Conservation (phyloP, 1,140 invertebrate species). For the Caenorhabditis remanei region DNA sequence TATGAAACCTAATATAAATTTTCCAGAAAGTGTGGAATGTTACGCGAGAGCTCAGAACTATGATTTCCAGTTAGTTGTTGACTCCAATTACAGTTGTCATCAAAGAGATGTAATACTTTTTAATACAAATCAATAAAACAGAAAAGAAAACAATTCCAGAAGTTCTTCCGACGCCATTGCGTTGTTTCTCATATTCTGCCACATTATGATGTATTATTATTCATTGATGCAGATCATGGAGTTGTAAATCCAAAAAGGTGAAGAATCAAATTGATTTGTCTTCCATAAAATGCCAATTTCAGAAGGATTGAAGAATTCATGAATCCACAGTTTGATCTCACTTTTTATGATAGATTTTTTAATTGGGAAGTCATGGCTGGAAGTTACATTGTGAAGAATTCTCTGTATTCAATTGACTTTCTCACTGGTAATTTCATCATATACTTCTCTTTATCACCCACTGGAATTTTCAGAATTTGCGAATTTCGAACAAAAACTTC, state of each 20-base stretch:
- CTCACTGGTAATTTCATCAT: slow-evolving; percentile 40
- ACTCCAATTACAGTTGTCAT: slow-evolving; percentile 41
- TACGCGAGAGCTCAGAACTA: slow-evolving; percentile 58
- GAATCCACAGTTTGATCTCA: slow-evolving; percentile 57
- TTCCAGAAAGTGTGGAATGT: slow-evolving; percentile 59
- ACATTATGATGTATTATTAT: slow-evolving; percentile 54
- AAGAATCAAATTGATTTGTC: not conserved
- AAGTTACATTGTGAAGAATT: slow-evolving; percentile 62
- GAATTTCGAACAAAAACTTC: slow-evolving; percentile 56
- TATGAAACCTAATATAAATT: not conserved
- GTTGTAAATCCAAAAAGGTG: slow-evolving; percentile 64
- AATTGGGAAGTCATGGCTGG: slow-evolving; percentile 64
- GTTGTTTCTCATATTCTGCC: slow-evolving; percentile 57
- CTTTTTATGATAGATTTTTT: slow-evolving; percentile 62
- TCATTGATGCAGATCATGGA: slow-evolving; percentile 63
- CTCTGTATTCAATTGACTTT: slow-evolving; percentile 45
- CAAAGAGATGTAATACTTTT: slow-evolving; percentile 36
- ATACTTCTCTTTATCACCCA: not conserved
- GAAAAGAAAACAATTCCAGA: not conserved
- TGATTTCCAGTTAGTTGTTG: slow-evolving; percentile 20
- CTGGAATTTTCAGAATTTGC: slow-evolving; percentile 51
- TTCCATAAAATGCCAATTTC: not conserved
- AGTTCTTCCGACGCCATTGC: slow-evolving; percentile 63
- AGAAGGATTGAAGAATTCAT: slow-evolving; percentile 65
- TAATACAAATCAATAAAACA: not conserved